phyloP scores from a whole-genome alignment of 2,113 vertebrate genomes.

The Trematomus loennbergii region DNA sequence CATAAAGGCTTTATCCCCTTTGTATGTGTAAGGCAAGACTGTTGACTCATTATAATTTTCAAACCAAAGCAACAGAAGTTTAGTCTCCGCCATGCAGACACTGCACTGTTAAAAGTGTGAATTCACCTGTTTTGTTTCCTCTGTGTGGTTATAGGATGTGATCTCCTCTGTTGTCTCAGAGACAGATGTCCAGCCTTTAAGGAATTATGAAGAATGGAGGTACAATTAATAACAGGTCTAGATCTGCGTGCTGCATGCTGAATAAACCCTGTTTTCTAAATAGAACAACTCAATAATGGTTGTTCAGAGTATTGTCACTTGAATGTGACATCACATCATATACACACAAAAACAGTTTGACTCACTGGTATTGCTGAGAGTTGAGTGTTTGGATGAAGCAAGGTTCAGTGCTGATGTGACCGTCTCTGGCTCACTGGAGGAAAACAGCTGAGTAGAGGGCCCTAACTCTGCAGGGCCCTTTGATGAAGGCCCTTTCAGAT shows the following conservation, averaged over 20 bases:
- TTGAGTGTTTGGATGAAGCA: conserved; percentile 2
- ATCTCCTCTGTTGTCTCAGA: conserved; percentile 41
- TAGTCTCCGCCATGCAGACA: background rate
- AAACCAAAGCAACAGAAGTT: background rate
- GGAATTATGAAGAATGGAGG: background rate
- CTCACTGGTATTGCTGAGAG: conserved; percentile 44
- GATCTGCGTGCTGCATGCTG: background rate
- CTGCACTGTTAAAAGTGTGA: background rate
- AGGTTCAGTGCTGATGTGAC: background rate
- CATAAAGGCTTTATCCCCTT: background rate
- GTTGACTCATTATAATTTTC: background rate
- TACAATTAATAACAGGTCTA: background rate
- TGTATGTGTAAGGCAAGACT: background rate
- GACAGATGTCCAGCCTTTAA: conserved; percentile 36
- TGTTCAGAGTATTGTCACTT: no score
- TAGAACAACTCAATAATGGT: background rate
- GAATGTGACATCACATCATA: no score
- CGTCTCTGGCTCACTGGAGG: background rate
- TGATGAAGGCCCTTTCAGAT: conserved; percentile 3
- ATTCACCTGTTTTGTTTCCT: conserved; percentile 60
- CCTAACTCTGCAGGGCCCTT: background rate
- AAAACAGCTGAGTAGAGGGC: background rate
- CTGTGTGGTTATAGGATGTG: conserved; percentile 40
- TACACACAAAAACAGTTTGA: background rate
- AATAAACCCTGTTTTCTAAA: background rate